A percentile compares a stretch with the other conserved stretches of the same genome.
Conservation (phyloP, 2,113 vertebrate genomes). For the Epinephelus moara region DNA sequence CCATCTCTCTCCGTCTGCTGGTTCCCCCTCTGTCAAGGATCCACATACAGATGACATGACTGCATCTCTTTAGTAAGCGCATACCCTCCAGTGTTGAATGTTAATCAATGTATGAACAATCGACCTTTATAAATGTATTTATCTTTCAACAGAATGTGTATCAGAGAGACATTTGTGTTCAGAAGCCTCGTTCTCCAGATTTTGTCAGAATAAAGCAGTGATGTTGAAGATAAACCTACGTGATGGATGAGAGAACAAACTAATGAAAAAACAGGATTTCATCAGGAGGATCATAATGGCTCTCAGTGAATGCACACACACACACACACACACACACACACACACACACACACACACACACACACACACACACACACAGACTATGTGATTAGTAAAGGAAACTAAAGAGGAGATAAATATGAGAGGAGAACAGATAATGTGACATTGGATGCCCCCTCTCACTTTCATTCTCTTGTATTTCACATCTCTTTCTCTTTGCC, state of each 20-base stretch:
- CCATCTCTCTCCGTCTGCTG: not conserved
- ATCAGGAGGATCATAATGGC: constrained; percentile 30
- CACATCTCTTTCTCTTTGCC: constrained; percentile 3
- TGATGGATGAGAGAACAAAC: not conserved
- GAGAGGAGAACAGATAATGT: constrained; percentile 11
- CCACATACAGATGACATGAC: not conserved
- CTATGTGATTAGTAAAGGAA: not conserved
- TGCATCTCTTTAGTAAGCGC: not conserved
- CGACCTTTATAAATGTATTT: not conserved
- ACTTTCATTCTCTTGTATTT: not conserved
- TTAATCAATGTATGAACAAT: too few species aligned
- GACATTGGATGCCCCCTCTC: not conserved
- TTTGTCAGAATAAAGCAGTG: not conserved
- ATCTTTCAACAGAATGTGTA: not conserved
- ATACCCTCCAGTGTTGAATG: not conserved
- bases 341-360: constrained; percentile 1
- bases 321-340: constrained; percentile 15
- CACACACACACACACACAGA: constrained; percentile 3
- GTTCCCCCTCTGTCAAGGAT: not conserved
- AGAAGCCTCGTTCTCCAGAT: not conserved
- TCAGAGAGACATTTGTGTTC: not conserved
- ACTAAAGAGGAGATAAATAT: not conserved
- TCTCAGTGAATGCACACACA: not conserved
- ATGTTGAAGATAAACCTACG: not conserved
- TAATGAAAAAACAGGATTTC: constrained; percentile 37